Base-by-base conservation (phyloP, 30 jellyfish, hydroid and myxozoan species). In the Turritopsis dohrnii region DNA sequence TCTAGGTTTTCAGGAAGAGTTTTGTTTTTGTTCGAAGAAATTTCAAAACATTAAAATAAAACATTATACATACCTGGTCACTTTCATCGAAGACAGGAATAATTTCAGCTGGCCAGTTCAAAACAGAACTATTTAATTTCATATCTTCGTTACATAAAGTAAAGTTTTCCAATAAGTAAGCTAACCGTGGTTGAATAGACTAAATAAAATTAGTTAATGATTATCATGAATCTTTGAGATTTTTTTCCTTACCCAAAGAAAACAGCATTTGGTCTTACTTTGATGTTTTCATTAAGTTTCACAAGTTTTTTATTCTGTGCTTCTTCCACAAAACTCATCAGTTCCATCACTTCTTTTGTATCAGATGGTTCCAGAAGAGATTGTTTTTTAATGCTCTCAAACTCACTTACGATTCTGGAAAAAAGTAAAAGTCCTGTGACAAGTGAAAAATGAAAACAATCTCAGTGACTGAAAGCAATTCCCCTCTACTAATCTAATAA, bases 71-170 rank as follows among this genome's bases (percentile, higher is more conserved):
- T 82, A 93, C 98, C 96, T 93, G 93, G 75, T 93, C 98, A 88
- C 98, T 85, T 28, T 93, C 86, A 80, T 88, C 96, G 71, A 93
- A 93, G 20, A 93, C 90, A 1, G 98, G 98, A 52, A 74, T 88
- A 83, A 93, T 88, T 24, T 88, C 53, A 16, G 87, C 83, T 18
- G 98, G 98, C 98, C 98, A 93, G 72, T 87, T 88, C 83, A 93
- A 72, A 9, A 93, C 98, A 60, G 93, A 71, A 74, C 96, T 88
- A 72, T 93, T 93, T 82, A 93, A 86, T 16, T 80, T 71, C n/a
- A 93, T 88, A 74, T 93, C 98, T 31, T 79, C 87, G n/a, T 29
- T 54, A 5, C 84, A 76, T 29, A 93, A 88, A 26, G 89, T 75
- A 85, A 79, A 88, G 54, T 84, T 90, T 16, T 93, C 98, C 31